Percentiles rank a stretch among this genome's conserved stretches.
phyloP scores from a whole-genome alignment of 2,113 vertebrate species.

The Dissostichus mawsoni region DNA sequence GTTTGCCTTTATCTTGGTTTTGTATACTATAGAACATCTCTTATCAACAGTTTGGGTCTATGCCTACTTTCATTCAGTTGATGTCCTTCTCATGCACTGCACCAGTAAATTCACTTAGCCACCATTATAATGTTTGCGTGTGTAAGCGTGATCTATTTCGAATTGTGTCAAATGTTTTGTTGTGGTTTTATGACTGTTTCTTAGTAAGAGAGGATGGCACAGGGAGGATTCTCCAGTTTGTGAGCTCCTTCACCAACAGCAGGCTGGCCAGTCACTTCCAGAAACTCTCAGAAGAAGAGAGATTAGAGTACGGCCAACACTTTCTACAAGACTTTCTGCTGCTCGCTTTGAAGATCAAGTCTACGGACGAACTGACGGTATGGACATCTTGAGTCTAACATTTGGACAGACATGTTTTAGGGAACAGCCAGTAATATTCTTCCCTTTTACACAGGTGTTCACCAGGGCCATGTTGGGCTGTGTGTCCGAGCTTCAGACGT shows the following conservation, averaged over 20 bases:
- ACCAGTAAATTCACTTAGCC: no score
- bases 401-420: neutral
- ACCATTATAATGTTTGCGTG: no score
- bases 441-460: conserved; percentile 65
- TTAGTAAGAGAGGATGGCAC: conserved; percentile 61
- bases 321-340: conserved; percentile 81
- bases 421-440: neutral
- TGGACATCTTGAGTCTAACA: neutral
- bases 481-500: conserved; percentile 73
- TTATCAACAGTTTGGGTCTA: no score
- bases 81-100: no score
- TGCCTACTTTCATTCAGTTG: no score
- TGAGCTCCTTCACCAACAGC: conserved; percentile 72
- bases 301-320: conserved; percentile 27
- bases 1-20: conserved; percentile 40
- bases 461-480: conserved; percentile 64
- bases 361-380: conserved; percentile 69
- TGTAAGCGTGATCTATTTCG: no score
- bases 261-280: conserved; percentile 59
- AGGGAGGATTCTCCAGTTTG: conserved; percentile 74
- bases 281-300: conserved; percentile 67
- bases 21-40: neutral
- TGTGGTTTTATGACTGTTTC: neutral
- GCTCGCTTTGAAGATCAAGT: conserved; percentile 72
- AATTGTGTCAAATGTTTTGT: neutral